Conservation (phyloP, 2,113 vertebrate species). For the Oreochromis tanganicae region DNA sequence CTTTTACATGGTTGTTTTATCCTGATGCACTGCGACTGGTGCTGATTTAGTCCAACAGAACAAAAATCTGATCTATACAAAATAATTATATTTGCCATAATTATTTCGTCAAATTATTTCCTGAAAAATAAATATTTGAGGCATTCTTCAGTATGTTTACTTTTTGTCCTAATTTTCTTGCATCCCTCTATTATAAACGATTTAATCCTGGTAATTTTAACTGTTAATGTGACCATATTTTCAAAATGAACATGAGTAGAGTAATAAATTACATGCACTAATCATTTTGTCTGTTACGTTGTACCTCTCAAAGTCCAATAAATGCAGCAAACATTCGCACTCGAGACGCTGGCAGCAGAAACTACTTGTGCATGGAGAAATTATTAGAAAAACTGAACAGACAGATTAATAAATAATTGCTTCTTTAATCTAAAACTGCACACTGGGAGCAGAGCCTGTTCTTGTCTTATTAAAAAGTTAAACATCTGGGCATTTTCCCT, state of each 20-base stretch:
- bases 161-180: not conserved
- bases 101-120: not conserved
- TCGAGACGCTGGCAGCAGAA: not conserved
- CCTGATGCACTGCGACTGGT: not conserved
- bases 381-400: not conserved
- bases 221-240: not conserved
- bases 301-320: not conserved
- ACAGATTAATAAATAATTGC: not conserved
- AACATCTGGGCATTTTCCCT: not conserved
- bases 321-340: not conserved
- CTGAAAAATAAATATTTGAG: not conserved
- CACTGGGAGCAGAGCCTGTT: not conserved
- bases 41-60: not conserved
- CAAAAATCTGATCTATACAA: not conserved
- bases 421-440: not conserved
- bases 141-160: not conserved
- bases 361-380: not conserved
- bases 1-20: not conserved
- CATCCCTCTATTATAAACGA: not conserved
- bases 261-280: not conserved
- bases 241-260: not conserved
- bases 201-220: not conserved
- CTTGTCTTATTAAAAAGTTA: not conserved
- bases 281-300: not conserved
- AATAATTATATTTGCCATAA: not conserved